Base-by-base conservation (phyloP, 1,140 invertebrate species). In the Heliconius congener region DNA sequence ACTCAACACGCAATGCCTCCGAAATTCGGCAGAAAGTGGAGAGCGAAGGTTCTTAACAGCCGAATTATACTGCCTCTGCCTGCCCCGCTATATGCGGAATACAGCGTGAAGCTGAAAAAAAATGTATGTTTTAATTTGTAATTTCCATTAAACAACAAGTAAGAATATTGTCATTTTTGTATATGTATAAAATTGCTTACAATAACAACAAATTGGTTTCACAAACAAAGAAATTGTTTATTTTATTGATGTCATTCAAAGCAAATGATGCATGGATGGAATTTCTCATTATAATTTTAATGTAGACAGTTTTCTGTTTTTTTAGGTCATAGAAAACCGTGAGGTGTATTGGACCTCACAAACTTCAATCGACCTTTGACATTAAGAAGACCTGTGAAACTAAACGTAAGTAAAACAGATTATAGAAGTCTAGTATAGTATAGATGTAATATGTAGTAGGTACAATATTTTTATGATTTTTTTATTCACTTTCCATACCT, bases 221-320 rank as follows among this genome's bases (percentile, higher is more conserved):
- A 66, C 60, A 66, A 66, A 66, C 60, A 66, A 66, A 66, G 23
- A 66, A 66, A 66, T 66, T 27, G 23, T 66, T 66, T 66, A 66
- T 13, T 52, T 27, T 30, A 66, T 66, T 66, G 60, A 18, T 66
- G 60, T 66, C 60, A 66, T 66, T 27, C 27, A 13, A 66, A 30
- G 1, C 4, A 66, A n/a, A 66, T 30, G 60, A 66, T 66, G 27
- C 60, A 30, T 66, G 9, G 60, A 66, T 13, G 11, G 60, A 27
- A 13, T 27, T 66, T 66, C 4, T 66, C 42, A 30, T 66, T 30
- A 66, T 30, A 66, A 27, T 30, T 27, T 66, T 30, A 66, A 66
- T 8, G 23, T 16, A 66, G 11, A 27, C 2, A 27, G 1, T 16
- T 66, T 23, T 66, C n/a, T 66, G 11, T 23, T 11, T 16, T 30